phyloP scores from a whole-genome alignment of 2,113 vertebrate species.

The Trichomycterus rosablanca region DNA sequence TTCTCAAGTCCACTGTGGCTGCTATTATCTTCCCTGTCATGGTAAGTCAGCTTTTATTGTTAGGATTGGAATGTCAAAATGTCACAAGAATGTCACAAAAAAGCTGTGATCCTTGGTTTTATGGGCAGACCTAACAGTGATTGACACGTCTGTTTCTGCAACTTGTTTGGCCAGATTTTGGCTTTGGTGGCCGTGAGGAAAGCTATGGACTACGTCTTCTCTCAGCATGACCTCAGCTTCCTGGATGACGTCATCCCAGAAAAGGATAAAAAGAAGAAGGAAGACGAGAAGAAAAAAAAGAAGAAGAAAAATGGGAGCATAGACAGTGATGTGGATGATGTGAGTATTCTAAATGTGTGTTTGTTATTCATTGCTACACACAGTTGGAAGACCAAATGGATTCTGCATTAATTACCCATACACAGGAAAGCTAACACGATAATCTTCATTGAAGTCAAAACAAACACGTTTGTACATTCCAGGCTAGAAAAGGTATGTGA shows the following conservation, averaged over 20 bases:
- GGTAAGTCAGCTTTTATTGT: conserved; percentile 63
- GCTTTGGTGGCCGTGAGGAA: conserved; percentile 95
- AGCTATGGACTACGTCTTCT: conserved; percentile 94
- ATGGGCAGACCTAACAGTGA: too few species aligned
- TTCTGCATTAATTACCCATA: too few species aligned
- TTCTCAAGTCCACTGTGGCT: conserved; percentile 97
- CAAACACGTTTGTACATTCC: too few species aligned
- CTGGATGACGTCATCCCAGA: conserved; percentile 97
- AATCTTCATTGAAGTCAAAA: too few species aligned
- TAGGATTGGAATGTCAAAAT: too few species aligned
- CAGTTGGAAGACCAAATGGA: too few species aligned
- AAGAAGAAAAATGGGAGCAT: conserved; percentile 80
- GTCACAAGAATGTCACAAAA: too few species aligned
- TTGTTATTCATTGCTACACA: too few species aligned
- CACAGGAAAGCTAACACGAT: too few species aligned
- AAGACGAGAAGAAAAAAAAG: conserved; percentile 94
- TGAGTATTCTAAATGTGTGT: conserved; percentile 69
- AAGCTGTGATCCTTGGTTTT: too few species aligned
- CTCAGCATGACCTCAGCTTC: conserved; percentile 93
- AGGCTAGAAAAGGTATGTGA: too few species aligned
- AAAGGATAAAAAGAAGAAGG: conserved; percentile 99
- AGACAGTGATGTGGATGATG: conserved; percentile 93
- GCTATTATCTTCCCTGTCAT: conserved; percentile 97
- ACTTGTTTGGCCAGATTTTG: conserved; percentile 75
- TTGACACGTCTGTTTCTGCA: not conserved